These are phyloP conservation scores for Cephus cinctus DNA, from an alignment of 1,140 invertebrate species.

Conservation along the genomic window DNA sequence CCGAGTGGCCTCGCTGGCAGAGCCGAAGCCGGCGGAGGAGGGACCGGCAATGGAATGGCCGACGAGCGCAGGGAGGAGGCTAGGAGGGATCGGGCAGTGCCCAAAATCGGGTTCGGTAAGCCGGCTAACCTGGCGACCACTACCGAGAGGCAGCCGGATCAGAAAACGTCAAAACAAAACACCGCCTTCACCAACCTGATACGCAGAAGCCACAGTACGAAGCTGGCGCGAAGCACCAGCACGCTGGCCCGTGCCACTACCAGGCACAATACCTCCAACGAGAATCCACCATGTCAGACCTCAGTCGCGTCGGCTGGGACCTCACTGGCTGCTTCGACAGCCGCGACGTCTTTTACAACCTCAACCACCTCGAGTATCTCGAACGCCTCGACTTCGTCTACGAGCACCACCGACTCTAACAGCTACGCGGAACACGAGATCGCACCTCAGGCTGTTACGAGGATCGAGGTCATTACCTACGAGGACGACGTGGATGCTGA, in stretches of 20 bases:
- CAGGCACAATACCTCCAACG: constrained; percentile 7
- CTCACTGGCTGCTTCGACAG: constrained; percentile 3
- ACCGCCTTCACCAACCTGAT: constrained; percentile 53
- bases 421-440: not conserved
- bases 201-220: constrained; percentile 69
- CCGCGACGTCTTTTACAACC: constrained; percentile 11
- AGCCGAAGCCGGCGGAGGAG: constrained; percentile 7
- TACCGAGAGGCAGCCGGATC: constrained; percentile 9
- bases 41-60: constrained; percentile 5
- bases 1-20: constrained; percentile 2
- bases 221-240: constrained; percentile 64
- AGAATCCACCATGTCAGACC: constrained; percentile 1
- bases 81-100: constrained; percentile 3
- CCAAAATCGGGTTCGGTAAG: constrained; percentile 11
- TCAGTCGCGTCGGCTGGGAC: not conserved
- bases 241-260: constrained; percentile 33
- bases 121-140: constrained; percentile 19
- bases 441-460: too few species aligned
- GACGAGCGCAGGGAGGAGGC: not conserved
- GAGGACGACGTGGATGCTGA: constrained; percentile 50
- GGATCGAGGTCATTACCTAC: constrained; percentile 16
- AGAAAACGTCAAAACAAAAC: constrained; percentile 3
- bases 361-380: constrained; percentile 3
- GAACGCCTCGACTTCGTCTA: not conserved
- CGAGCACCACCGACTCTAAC: constrained; percentile 8